These are phyloP conservation scores for Anthopleura sola DNA, from an alignment of 64 coral and sea anemone genomes.

Conservation along the genomic window DNA sequence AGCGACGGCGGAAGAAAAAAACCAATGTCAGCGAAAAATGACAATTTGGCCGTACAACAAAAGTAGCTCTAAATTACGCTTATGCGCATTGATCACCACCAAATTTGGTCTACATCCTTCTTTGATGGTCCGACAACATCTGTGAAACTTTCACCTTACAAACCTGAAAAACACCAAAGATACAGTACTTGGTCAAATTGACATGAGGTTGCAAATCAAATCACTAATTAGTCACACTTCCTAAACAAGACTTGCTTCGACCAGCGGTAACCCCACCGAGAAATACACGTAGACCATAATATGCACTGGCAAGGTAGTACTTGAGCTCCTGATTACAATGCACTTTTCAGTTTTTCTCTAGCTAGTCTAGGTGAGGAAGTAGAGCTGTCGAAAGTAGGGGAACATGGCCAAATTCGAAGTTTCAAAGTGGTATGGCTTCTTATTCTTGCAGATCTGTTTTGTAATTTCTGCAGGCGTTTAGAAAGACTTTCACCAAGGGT, in stretches of 20 bases:
- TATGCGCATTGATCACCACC: neutral
- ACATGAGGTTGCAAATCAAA: neutral
- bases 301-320: neutral
- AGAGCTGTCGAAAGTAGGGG: neutral
- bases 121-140: neutral
- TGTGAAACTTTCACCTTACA: neutral
- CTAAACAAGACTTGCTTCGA: neutral
- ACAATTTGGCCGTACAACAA: neutral
- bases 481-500: no score
- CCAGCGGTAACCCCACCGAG: neutral
- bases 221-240: neutral
- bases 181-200: neutral
- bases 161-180: neutral
- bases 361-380: neutral
- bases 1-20: neutral
- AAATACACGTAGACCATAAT: neutral
- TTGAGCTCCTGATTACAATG: neutral
- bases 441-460: no score
- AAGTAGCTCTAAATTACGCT: neutral
- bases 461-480: no score
- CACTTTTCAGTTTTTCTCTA: neutral
- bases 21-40: neutral
- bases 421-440: neutral
- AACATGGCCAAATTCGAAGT: neutral
- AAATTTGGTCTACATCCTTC: neutral